Conservation (phyloP, 2,888 invertebrate species). For the Calameuta idolon region DNA sequence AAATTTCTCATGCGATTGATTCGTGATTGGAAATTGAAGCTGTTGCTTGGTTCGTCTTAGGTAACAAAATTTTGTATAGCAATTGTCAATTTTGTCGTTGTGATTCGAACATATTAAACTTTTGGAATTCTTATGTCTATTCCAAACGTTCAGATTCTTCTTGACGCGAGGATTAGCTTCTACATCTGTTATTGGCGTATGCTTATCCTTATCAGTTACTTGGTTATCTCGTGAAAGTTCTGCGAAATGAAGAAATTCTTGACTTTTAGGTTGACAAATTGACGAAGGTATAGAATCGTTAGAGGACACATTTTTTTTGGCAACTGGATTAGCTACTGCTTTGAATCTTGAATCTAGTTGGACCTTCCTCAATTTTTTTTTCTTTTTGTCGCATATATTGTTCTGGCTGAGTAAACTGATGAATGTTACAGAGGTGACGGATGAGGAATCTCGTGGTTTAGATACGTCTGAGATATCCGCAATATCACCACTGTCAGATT, state of each 20-base stretch:
- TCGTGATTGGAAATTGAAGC: background rate
- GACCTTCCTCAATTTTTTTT: background rate
- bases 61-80: background rate
- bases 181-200: background rate
- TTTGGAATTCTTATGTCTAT: background rate
- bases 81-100: background rate
- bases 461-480: background rate
- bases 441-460: background rate
- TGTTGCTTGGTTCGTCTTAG: background rate
- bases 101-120: background rate
- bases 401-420: background rate
- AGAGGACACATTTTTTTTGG: background rate
- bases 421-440: background rate
- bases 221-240: background rate
- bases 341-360: background rate
- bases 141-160: background rate
- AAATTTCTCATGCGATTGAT: background rate
- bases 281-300: background rate
- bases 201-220: background rate
- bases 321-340: background rate
- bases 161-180: background rate
- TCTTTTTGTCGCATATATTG: background rate
- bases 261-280: background rate
- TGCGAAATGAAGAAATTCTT: background rate
- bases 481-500: constrained; percentile 6